Evolutionary conservation across 2,797 vertebrate species (phyloP).

Genomic region (Phataginus tetradactyla): DNA sequence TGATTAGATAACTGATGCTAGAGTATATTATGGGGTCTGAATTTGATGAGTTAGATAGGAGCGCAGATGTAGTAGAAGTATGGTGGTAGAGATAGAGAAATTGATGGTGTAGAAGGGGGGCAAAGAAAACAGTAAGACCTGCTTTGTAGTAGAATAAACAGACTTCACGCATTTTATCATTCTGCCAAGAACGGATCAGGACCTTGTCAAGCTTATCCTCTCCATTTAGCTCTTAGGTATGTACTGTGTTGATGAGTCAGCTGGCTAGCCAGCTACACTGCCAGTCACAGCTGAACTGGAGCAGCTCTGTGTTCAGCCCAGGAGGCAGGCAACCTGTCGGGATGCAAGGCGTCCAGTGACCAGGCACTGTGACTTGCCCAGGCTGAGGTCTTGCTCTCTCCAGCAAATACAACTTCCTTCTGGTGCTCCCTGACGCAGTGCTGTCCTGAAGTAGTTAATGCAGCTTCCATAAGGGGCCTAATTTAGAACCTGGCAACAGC

Average conservation of each 20-base stretch:
- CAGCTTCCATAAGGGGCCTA: not conserved
- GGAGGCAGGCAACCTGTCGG: not conserved
- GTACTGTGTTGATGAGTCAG: not conserved
- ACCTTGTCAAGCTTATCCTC: not conserved
- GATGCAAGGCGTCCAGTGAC: not conserved
- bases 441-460: constrained; percentile 32
- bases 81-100: not conserved
- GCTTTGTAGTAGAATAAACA: not conserved
- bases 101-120: not conserved
- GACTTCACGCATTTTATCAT: not conserved
- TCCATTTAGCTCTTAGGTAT: not conserved
- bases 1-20: not conserved
- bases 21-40: not conserved
- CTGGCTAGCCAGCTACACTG: not conserved
- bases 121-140: not conserved
- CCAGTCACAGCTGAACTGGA: not conserved
- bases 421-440: not conserved
- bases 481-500: constrained; percentile 64
- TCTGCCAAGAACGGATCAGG: not conserved
- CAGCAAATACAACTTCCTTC: not conserved
- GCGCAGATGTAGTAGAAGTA: not conserved
- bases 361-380: not conserved
- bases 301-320: not conserved
- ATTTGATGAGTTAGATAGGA: not conserved
- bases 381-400: not conserved